Evolutionary conservation across 2,797 vertebrate genomes (phyloP), one percentile per base, ranked within the genome.

Genomic region (Lates japonicus): DNA sequence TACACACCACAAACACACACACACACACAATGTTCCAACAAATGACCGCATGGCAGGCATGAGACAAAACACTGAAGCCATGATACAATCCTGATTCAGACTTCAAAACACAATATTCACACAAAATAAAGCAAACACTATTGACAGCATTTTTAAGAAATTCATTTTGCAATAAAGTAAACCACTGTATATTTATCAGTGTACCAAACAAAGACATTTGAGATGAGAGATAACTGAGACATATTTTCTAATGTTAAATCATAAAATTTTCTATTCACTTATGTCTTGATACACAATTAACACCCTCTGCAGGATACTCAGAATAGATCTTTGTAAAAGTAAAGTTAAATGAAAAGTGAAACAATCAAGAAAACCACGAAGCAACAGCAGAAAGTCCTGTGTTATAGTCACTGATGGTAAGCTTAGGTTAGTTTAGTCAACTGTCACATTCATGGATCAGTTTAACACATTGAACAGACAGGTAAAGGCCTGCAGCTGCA

Each of bases 1-100:
- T 70, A 71, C 49, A 72, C 68, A 59, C 52, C 52, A 67, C 48
- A 42, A 63, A 71, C 63, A 77, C 55, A 5, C 61, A 67, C 42
- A 69, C 42, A 16, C 60, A 55, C 63, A 2, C 70, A 65, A 69
- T 76, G 82, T 76, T 87, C 74, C 76, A 81, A 71, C 57, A 83
- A 88, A 87, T 88, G 73, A 73, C 87, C 61, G 61, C 80, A 89
- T 67, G 82, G 77, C 54, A 54, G 41, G 44, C 73, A 77, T 79
- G 76, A 87, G 79, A 81, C 71, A 67, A 82, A 84, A 78, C 79
- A 69, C 65, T 22, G 33, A 54, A 52, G 49, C 57, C 64, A 77
- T 73, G 80, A 85, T 74, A 70, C 74, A 68, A 64, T 55, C 65
- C 37, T 19, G 17, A 74, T 60, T 63, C 70, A 70, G 2, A 25